Evolutionary conservation across 2,113 vertebrate species (phyloP).

Genomic region (Rhinichthys klamathensis): DNA sequence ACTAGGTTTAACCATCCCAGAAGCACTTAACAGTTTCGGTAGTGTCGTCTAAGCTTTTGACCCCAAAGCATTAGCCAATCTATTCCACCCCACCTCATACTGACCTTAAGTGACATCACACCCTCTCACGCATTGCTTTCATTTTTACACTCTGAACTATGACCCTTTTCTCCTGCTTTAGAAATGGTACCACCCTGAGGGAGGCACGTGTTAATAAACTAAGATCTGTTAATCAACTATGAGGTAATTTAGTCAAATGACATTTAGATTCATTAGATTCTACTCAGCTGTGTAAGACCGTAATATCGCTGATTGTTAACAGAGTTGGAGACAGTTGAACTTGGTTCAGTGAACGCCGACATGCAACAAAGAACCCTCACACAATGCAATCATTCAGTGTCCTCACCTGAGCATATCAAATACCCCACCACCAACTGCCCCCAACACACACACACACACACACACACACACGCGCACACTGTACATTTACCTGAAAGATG

Average conservation of each 20-base stretch:
- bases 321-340: slow-evolving; percentile 5
- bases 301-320: not conserved
- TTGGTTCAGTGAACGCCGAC: not conserved
- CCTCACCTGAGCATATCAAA: slow-evolving; percentile 6
- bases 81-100: not conserved
- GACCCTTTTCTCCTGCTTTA: slow-evolving; percentile 10
- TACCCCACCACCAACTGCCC: not conserved
- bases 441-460: not conserved
- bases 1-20: not conserved
- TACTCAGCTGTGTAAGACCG: not conserved
- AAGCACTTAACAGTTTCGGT: not conserved
- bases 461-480: slow-evolving; percentile 23
- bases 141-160: slow-evolving; percentile 26
- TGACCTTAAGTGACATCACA: slow-evolving; percentile 25
- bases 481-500: slow-evolving; percentile 90
- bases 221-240: not conserved
- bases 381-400: slow-evolving; percentile 31
- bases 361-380: not conserved
- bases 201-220: not conserved
- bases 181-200: slow-evolving; percentile 20
- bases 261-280: not conserved
- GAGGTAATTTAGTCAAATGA: not conserved
- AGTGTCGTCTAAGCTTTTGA: not conserved
- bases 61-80: not conserved
- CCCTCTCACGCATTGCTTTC: slow-evolving; percentile 16